Base-by-base conservation (phyloP, 2,797 vertebrate species). In the Melanogrammus aeglefinus region DNA sequence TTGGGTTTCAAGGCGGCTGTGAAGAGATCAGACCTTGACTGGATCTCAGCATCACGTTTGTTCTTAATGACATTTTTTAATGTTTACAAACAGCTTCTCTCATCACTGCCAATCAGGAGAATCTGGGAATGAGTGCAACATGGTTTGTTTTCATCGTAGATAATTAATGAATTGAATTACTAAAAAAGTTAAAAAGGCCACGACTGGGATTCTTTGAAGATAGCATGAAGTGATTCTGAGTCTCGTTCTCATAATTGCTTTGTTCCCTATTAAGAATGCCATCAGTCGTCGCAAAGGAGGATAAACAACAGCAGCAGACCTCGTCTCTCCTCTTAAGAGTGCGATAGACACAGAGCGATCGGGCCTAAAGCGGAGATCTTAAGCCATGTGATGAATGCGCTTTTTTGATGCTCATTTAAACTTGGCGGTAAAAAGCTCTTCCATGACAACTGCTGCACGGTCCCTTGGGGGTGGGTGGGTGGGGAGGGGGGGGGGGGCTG, bases 391-490 rank as follows among this genome's bases (percentile, higher is more conserved):
- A 47, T 72, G 76, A 51, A 39, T 41, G 7, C 1, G 63, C 70
- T 73, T 77, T 77, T 39, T 70, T 38, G 12, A 57, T 36, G 75
- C 47, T 85, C 51, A 85, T 84, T 82, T 75, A 0, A 24, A 21
- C 31, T 38, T 21, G 13, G 5, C 13, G 14, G 7, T 44, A 29
- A 31, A 31, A 33, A 33, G 41, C 74, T 51, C 35, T 79, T 21
- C 2, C 73, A 82, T 83, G 27, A 75, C 78, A 84, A 84, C 71
- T 0, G 74, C 76, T 73, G 63, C 44, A 16, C 69, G 27, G 2
- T 76, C 35, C 47, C 38, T 33, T 75, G 66, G 24, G 24, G 7
- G 63, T 24, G 63, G 63, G 63, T 29, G 29, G 6, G 66, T 24
- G 66, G 24, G 66, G 72, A n/a, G n/a, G n/a, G 63, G 70, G 29